Evolutionary conservation across 2,113 vertebrate species (phyloP).

Genomic region (Cebus imitator): DNA sequence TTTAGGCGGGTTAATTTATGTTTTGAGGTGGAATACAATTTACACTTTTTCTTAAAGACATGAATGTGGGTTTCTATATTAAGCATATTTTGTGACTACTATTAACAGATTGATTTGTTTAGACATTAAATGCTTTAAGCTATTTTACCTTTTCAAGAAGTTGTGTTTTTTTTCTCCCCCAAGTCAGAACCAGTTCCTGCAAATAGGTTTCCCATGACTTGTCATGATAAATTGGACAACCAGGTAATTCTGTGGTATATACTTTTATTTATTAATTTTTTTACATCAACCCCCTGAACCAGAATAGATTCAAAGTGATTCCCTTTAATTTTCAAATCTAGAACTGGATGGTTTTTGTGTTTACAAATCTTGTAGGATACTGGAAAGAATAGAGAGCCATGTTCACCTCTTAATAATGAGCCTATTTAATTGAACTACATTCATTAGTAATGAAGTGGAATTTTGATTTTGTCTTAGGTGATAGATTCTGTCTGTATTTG

Average conservation of each 20-base stretch:
- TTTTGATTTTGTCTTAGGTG: background rate
- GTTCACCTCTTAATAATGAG: background rate
- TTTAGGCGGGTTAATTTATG: conserved; percentile 80
- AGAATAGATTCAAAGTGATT: background rate
- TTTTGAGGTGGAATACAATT: conserved; percentile 76
- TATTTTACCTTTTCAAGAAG: conserved; percentile 79
- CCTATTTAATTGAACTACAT: background rate
- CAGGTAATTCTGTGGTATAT: background rate
- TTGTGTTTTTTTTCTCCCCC: conserved; percentile 51
- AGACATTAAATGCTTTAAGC: conserved; percentile 80
- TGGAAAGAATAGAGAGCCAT: background rate
- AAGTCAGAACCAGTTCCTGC: conserved; percentile 7
- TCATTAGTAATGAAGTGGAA: conserved; percentile 1
- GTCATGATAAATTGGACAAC: background rate
- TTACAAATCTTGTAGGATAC: background rate
- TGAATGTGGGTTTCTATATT: conserved; percentile 82
- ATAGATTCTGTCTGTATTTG: background rate
- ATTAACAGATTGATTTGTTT: conserved; percentile 79
- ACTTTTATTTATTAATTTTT: background rate
- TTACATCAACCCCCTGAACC: background rate
- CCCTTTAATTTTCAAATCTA: conserved; percentile 5
- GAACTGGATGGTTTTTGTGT: conserved; percentile 7
- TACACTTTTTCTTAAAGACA: conserved; percentile 78
- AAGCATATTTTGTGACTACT: conserved; percentile 84
- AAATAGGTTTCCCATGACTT: conserved; percentile 45